These are phyloP conservation scores for Myotis pilosus DNA, from an alignment of 2,797 vertebrate genomes.

Conservation along the genomic window DNA sequence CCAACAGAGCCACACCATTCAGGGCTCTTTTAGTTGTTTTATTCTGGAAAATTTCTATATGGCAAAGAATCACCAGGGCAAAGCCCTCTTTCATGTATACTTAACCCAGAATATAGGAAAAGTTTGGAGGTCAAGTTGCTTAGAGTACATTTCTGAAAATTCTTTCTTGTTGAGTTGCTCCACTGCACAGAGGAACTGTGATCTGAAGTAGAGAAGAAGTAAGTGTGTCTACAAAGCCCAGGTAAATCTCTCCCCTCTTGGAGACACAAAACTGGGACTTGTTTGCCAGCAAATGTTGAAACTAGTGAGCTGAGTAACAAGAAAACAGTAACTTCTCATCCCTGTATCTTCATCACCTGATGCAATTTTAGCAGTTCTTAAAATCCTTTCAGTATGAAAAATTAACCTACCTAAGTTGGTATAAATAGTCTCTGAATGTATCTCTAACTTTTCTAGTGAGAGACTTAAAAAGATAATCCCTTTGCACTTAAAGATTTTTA, in stretches of 20 bases:
- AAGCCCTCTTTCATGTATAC: no score
- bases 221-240: neutral
- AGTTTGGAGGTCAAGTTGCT: neutral
- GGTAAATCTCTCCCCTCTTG: neutral
- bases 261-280: neutral
- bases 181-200: neutral
- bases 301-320: neutral
- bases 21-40: neutral
- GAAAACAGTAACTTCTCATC: neutral
- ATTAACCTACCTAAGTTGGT: neutral
- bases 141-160: neutral
- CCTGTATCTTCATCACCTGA: neutral
- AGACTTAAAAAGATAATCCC: neutral
- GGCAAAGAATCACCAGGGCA: neutral
- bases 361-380: neutral
- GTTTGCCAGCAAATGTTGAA: neutral
- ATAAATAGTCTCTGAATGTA: neutral
- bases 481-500: neutral
- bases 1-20: neutral
- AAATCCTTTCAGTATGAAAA: neutral
- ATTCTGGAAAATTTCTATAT: neutral
- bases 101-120: neutral
- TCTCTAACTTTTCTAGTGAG: neutral
- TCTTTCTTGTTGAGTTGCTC: neutral
- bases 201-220: neutral